A percentile compares a stretch with the other conserved stretches of the same genome.
Conservation (phyloP, 2,113 vertebrate species). For the Pteropus alecto region DNA sequence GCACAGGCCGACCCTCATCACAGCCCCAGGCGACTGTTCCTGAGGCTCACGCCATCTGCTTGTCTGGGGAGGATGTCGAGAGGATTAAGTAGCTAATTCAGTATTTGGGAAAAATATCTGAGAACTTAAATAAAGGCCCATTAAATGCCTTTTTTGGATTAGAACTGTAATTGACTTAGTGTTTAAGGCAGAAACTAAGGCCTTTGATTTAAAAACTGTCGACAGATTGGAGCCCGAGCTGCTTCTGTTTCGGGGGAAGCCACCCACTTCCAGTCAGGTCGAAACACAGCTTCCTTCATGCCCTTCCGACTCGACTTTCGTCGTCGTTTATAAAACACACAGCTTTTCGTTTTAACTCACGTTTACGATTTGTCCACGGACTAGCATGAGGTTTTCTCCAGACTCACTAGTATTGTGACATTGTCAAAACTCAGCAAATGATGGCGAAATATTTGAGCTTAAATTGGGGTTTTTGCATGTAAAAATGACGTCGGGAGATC, state of each 20-base stretch:
- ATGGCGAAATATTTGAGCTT: background rate
- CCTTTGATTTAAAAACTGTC: slow-evolving; percentile 57
- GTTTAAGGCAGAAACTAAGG: background rate
- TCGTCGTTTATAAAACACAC: background rate
- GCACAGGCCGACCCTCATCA: fast-evolving
- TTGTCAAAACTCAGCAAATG: background rate
- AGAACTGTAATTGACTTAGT: slow-evolving; percentile 41
- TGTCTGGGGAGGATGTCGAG: background rate
- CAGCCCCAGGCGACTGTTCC: fast-evolving
- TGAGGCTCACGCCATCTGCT: background rate
- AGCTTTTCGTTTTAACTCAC: background rate
- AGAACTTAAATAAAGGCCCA: slow-evolving; percentile 37
- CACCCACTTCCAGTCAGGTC: background rate
- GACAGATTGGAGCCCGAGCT: background rate
- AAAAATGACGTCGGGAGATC: background rate
- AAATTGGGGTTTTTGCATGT: background rate
- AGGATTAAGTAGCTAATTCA: background rate
- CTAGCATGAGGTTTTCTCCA: background rate
- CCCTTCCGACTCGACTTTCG: background rate
- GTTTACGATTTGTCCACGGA: fast-evolving
- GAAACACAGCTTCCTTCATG: background rate
- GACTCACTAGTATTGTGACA: too few relatives aligned
- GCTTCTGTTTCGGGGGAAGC: background rate
- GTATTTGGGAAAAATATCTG: slow-evolving; percentile 9
- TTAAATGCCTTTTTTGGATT: slow-evolving; percentile 42